These are phyloP conservation scores for Synergus umbraculus DNA, from an alignment of 2,888 invertebrate genomes.

Conservation along the genomic window DNA sequence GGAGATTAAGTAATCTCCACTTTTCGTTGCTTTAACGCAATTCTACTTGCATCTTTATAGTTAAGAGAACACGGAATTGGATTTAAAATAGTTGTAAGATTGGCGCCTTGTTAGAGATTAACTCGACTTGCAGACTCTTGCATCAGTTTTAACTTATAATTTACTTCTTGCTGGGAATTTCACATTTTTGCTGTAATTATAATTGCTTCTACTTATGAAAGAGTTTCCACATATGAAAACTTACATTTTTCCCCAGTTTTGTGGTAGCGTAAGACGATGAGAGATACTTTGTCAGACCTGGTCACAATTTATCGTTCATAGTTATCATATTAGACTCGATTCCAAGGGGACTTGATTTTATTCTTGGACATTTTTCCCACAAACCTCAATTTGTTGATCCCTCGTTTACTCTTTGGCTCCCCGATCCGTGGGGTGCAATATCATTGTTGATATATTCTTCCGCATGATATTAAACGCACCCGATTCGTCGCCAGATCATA, in stretches of 20 bases:
- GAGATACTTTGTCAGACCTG: background rate
- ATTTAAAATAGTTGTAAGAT: constrained; percentile 17
- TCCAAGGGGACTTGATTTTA: background rate
- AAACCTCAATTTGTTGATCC: constrained; percentile 59
- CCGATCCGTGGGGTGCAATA: background rate
- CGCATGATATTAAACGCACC: constrained; percentile 12
- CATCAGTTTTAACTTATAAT: background rate
- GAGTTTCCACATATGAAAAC: no score
- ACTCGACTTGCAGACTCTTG: background rate
- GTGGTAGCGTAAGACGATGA: background rate
- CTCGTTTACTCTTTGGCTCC: constrained; percentile 50
- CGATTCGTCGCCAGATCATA: constrained; percentile 10
- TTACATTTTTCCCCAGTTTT: background rate
- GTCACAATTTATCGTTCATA: background rate
- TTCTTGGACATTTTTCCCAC: constrained; percentile 44
- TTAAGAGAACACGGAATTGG: background rate
- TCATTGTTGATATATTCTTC: constrained; percentile 6
- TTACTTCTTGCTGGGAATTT: background rate
- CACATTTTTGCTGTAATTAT: background rate
- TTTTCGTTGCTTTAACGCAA: constrained; percentile 10
- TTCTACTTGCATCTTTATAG: background rate
- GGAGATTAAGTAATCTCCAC: constrained; percentile 26
- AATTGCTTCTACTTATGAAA: background rate
- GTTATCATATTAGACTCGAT: background rate
- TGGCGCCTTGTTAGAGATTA: constrained; percentile 8